Percentiles rank a stretch among this genome's conserved stretches.
Conservation (phyloP, 2,797 vertebrate species). For the Poeciliopsis presidionis region DNA sequence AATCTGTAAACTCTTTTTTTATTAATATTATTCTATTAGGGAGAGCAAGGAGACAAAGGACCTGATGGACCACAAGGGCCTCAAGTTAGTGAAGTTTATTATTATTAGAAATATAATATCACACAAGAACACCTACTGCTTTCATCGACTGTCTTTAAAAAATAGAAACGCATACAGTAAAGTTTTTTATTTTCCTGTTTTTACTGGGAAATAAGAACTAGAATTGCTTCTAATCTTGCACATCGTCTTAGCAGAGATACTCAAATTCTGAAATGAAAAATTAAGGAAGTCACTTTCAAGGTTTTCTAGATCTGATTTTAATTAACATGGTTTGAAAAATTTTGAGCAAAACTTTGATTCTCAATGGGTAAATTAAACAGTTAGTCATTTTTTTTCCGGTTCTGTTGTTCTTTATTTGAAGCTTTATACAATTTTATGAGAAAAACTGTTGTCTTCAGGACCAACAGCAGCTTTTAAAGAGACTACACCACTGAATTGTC, state of each 20-base stretch:
- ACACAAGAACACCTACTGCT: not conserved
- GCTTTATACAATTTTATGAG: constrained; percentile 14
- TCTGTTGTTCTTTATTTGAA: constrained; percentile 58
- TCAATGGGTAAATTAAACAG: constrained; percentile 43
- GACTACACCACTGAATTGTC: not conserved
- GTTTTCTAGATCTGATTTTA: constrained; percentile 7
- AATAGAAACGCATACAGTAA: not conserved
- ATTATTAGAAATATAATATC: not conserved
- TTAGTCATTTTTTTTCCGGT: constrained; percentile 14
- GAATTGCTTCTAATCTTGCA: not conserved
- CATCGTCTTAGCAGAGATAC: not conserved
- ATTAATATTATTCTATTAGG: constrained; percentile 59
- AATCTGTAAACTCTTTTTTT: not conserved
- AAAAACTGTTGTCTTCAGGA: constrained; percentile 1
- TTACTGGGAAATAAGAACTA: not conserved
- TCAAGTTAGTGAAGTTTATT: constrained; percentile 71
- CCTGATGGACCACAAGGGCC: constrained; percentile 75
- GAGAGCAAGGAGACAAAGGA: constrained; percentile 79
- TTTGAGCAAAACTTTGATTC: constrained; percentile 36
- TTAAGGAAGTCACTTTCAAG: not conserved
- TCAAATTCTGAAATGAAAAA: not conserved
- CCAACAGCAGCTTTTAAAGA: not conserved
- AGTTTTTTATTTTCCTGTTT: not conserved
- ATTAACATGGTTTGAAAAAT: constrained; percentile 35
- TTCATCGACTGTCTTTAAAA: no score